These are phyloP conservation scores for Himalopsyche anomala DNA, from an alignment of 2,888 invertebrate genomes.

Conservation along the genomic window DNA sequence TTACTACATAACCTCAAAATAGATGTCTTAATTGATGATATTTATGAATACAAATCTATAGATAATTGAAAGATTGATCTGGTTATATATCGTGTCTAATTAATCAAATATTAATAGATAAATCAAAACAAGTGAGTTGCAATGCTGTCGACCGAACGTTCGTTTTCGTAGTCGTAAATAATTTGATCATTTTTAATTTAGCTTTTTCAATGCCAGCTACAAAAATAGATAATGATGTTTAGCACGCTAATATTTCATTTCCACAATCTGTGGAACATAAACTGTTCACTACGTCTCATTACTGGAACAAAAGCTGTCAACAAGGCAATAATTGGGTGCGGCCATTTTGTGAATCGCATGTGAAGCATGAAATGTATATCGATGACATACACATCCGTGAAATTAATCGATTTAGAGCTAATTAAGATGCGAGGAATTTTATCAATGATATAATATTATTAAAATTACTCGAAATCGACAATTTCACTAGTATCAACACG, in stretches of 20 bases:
- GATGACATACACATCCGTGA: not conserved
- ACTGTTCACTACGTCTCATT: not conserved
- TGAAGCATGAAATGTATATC: not conserved
- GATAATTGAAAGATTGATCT: too few species aligned
- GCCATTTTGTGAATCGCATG: not conserved
- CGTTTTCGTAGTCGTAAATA: not conserved
- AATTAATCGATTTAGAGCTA: not conserved
- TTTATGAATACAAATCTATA: too few species aligned
- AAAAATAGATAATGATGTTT: not conserved
- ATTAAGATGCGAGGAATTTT: not conserved
- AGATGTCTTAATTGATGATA: too few species aligned
- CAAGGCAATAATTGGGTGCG: not conserved
- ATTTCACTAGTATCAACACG: too few species aligned
- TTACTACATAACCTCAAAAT: too few species aligned
- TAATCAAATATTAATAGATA: too few species aligned
- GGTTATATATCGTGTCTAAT: too few species aligned
- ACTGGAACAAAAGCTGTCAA: conserved; percentile 19
- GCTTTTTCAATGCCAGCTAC: not conserved
- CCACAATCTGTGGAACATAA: not conserved
- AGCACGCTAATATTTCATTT: not conserved
- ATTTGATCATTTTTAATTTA: not conserved
- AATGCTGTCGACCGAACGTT: not conserved
- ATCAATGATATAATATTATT: too few species aligned
- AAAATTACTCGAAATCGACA: too few species aligned
- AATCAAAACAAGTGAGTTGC: too few species aligned